Evolutionary conservation across 2,888 invertebrate genomes (phyloP), one percentile per base, ranked within the genome.

Genomic region (Argyresthia goedartella): DNA sequence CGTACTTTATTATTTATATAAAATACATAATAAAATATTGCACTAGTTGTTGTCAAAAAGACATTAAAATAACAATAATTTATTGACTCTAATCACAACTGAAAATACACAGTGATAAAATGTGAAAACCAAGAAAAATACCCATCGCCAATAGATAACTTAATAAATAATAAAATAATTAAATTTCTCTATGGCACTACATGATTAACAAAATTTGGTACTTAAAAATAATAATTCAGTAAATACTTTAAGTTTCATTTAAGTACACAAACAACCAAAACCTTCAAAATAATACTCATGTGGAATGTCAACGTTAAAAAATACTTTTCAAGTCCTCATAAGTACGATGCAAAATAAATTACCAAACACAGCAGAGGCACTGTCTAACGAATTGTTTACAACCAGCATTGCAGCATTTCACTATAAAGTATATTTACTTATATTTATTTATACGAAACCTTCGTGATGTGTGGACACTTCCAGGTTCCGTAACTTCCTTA

Each of bases 351-450:
- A 53, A 35, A 57, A 54, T 53, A 15, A 55, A 57, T 57, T 57
- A 62, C 52, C 56, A 59, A 66, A 61, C 55, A 56, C 55, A 66
- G 64, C 65, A 62, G 63, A 33, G 15, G 33, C 25, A 41, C 10
- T 35, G n/a, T 34, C 47, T 39, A 51, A 16, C 11, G 10, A 25
- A 25, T 50, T 39, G 39, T 46, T 13, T 47, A 33, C 39, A 39
- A 44, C 35, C 39, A 34, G 4, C 50, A n/a, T 42, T 8, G 33
- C 45, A 35, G 44, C 36, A 44, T 14, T 44, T 41, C 15, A 15
- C 25, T 44, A 51, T 11, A 51, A 45, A 15, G 25, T 36, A 13
- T 35, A 41, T 50, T 33, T 50, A 10, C 11, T 33, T 46, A 46
- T n/a, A 46, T 46, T 46, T 33, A 25, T 25, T 46, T n/a, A 10